phyloP scores from a whole-genome alignment of 2,113 vertebrate species.

The Agapornis roseicollis region DNA sequence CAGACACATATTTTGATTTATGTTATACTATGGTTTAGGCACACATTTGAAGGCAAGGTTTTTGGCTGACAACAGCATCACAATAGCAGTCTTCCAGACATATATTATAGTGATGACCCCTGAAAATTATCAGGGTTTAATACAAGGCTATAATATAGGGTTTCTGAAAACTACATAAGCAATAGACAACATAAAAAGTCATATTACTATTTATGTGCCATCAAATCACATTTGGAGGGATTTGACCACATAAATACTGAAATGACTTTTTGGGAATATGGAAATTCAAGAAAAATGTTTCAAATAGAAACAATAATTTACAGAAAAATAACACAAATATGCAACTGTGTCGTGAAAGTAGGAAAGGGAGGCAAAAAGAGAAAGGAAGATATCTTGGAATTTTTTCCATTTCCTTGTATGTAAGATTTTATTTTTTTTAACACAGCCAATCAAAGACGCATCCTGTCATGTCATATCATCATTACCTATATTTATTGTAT shows the following conservation, averaged over 20 bases:
- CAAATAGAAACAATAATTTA: constrained; percentile 67
- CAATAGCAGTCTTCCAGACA: constrained; percentile 54
- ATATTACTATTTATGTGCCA: constrained; percentile 68
- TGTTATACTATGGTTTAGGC: constrained; percentile 34
- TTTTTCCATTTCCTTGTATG: background rate
- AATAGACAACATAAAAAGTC: constrained; percentile 63
- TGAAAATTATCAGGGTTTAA: constrained; percentile 55
- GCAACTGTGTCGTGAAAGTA: background rate
- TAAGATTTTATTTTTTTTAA: constrained; percentile 17
- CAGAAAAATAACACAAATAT: constrained; percentile 67
- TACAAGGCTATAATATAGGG: constrained; percentile 51
- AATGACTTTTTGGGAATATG: constrained; percentile 71
- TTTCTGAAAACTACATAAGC: constrained; percentile 63
- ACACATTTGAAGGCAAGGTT: constrained; percentile 67
- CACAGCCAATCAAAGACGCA: constrained; percentile 8
- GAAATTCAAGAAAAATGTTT: constrained; percentile 73
- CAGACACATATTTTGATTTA: constrained; percentile 70
- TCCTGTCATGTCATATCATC: constrained; percentile 52
- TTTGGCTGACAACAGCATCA: constrained; percentile 67
- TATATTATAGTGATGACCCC: constrained; percentile 57
- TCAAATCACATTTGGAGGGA: constrained; percentile 54
- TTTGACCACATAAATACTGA: constrained; percentile 69
- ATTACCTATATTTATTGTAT: constrained; percentile 57
- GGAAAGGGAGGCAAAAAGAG: background rate
- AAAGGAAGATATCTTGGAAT: constrained; percentile 13